phyloP scores from a whole-genome alignment of 2,797 vertebrate species.

The Spinus pinus region DNA sequence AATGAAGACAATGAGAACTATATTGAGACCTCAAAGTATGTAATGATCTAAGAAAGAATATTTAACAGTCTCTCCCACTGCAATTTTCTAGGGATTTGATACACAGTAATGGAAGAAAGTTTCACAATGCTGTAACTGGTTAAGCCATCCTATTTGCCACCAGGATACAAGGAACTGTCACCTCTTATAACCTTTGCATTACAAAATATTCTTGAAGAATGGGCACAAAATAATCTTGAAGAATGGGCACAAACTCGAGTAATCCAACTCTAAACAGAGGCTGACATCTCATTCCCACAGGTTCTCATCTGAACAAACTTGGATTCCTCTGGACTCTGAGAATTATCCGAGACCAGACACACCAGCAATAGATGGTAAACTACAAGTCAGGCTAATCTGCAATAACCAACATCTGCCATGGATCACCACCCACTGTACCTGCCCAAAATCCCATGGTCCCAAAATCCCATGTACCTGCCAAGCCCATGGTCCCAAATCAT shows the following conservation, averaged over 20 bases:
- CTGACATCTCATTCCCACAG: not conserved
- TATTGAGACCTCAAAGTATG: fast-evolving
- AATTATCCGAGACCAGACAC: not conserved
- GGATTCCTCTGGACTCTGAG: not conserved
- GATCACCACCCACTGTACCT: not conserved
- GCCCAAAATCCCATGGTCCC: not conserved
- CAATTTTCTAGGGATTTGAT: not conserved
- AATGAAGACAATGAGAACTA: not conserved
- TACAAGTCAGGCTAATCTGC: not conserved
- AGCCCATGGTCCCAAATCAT: not conserved
- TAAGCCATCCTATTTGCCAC: not conserved
- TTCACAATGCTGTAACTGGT: not conserved
- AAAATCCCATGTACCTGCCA: not conserved
- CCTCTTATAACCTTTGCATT: not conserved
- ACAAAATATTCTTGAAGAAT: not conserved
- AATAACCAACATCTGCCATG: not conserved
- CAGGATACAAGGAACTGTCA: not conserved
- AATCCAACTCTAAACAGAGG: not conserved
- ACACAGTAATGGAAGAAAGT: not conserved
- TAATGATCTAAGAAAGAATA: not conserved
- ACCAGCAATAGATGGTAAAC: not conserved
- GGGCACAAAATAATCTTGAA: not conserved
- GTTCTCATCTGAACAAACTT: not conserved
- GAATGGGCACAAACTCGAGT: not conserved
- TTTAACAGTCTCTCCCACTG: not conserved